Evolutionary conservation across 64 coral and sea anemone genomes (phyloP).

Genomic region (Montipora sp.): DNA sequence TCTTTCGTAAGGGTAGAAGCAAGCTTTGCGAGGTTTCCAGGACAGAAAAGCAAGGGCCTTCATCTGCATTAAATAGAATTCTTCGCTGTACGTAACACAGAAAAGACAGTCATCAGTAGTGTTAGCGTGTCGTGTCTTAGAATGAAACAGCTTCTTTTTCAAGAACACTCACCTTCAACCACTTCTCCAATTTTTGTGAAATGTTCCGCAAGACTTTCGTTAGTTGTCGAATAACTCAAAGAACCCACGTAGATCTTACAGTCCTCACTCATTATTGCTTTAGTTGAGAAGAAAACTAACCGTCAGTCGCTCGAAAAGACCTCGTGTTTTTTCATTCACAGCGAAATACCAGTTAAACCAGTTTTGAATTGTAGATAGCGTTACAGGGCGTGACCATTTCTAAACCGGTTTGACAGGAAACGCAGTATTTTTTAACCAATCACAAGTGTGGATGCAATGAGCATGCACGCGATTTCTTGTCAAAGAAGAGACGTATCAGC

Average conservation of each 20-base stretch:
- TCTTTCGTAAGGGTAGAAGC: no score
- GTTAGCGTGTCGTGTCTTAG: no score
- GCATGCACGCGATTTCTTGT: background rate
- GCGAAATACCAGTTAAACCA: background rate
- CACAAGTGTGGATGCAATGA: background rate
- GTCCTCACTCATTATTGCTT: background rate
- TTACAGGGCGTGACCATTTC: background rate
- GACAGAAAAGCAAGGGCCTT: no score
- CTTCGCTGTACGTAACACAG: no score
- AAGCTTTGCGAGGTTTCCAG: no score
- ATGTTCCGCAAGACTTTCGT: background rate
- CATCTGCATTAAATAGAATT: no score
- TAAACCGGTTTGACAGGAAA: conserved; percentile 6
- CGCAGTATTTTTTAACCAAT: background rate
- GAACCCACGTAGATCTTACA: conserved; percentile 16
- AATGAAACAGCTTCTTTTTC: background rate
- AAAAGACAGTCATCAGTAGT: no score
- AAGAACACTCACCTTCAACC: background rate
- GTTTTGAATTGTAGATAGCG: background rate
- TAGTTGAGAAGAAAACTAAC: background rate
- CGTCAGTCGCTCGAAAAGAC: background rate
- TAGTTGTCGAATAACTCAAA: background rate
- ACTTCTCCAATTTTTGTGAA: background rate
- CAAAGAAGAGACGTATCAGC: no score
- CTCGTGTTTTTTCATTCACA: conserved; percentile 18